Percentiles rank a stretch among this genome's conserved stretches.
phyloP scores from a whole-genome alignment of 2,113 vertebrate genomes.

The Cinclus cinclus region DNA sequence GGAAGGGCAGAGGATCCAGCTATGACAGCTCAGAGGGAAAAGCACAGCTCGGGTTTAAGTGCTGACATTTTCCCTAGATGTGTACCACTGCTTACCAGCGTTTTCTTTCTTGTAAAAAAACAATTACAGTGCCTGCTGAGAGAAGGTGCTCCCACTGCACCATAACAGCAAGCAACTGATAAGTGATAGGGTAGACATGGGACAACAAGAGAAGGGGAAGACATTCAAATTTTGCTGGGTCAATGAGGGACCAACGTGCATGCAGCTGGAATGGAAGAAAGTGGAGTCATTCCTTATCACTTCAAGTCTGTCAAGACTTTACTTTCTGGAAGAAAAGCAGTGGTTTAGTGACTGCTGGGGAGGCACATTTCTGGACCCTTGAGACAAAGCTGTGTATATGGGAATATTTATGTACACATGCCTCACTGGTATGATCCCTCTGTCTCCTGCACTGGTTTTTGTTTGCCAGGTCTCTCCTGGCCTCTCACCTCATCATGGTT shows the following conservation, averaged over 20 bases:
- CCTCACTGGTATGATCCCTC: neutral
- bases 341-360: neutral
- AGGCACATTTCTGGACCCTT: neutral
- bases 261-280: slow-evolving; percentile 17
- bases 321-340: slow-evolving; percentile 30
- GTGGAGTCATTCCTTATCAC: neutral
- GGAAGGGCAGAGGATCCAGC: slow-evolving; percentile 54
- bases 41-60: neutral
- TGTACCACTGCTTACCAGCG: neutral
- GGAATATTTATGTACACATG: neutral
- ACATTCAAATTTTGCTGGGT: neutral
- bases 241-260: fast-evolving
- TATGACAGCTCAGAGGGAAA: slow-evolving; percentile 24
- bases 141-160: neutral
- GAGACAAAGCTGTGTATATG: neutral
- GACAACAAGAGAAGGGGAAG: neutral
- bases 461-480: neutral
- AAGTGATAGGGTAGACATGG: neutral
- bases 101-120: neutral
- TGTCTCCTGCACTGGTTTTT: neutral
- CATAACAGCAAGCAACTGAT: fast-evolving
- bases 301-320: slow-evolving; percentile 34
- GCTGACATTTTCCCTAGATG: slow-evolving; percentile 14
- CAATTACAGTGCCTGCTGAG: neutral
- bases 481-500: fast-evolving